These are phyloP conservation scores for Ophioderma brevispina DNA, from an alignment of 35 echinoderm and acorn worm species.

Conservation along the genomic window DNA sequence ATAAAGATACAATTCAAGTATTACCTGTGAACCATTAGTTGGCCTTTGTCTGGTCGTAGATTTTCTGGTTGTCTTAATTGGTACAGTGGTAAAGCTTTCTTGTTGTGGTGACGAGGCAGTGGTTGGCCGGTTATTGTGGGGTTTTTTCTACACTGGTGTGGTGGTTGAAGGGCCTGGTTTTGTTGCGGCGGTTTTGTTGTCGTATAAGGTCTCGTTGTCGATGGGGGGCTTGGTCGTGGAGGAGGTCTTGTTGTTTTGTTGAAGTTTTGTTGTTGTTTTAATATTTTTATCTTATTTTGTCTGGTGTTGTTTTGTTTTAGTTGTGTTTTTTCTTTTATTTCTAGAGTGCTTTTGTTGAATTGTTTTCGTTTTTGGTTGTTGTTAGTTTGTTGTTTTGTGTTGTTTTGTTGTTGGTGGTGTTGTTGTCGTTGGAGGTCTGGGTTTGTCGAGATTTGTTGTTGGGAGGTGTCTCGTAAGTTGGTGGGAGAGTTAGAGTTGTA, in stretches of 20 bases:
- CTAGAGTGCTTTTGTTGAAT: neutral
- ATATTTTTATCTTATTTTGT: no score
- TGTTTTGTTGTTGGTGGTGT: neutral
- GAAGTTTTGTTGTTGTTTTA: neutral
- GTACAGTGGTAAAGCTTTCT: neutral
- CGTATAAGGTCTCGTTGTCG: neutral
- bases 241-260: constrained; percentile 3
- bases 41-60: neutral
- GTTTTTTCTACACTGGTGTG: no score
- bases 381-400: neutral
- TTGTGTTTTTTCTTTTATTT: neutral
- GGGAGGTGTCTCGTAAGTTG: neutral
- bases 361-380: neutral
- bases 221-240: neutral
- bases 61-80: neutral
- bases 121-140: no score
- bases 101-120: neutral
- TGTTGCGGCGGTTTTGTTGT: neutral
- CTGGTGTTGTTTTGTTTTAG: neutral
- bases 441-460: neutral
- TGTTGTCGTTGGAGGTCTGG: neutral
- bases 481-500: neutral
- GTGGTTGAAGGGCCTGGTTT: neutral
- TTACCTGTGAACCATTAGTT: neutral
- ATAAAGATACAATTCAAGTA: no score